Conservation (phyloP, 2,888 invertebrate genomes). For the Yponomeuta cagnagella region DNA sequence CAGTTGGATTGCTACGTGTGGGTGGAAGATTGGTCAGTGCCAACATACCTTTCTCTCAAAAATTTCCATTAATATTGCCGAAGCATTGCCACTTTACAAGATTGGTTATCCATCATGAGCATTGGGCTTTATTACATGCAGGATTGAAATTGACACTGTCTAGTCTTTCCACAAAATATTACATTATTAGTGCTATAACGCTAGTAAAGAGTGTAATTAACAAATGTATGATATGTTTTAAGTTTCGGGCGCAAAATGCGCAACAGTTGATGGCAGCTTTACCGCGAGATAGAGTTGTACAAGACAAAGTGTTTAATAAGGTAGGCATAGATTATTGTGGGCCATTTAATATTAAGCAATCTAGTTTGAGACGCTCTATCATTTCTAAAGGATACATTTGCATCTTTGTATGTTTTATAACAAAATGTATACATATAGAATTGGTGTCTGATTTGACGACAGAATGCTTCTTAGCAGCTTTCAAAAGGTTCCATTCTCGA, state of each 20-base stretch:
- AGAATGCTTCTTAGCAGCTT: constrained; percentile 9
- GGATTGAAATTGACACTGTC: too few relatives aligned
- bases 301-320: constrained; percentile 11
- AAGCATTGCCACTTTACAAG: too few relatives aligned
- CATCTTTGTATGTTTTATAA: constrained; percentile 16
- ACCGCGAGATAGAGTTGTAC: constrained; percentile 14
- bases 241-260: neutral
- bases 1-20: too few relatives aligned
- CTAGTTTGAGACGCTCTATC: constrained; percentile 5
- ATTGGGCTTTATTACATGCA: too few relatives aligned
- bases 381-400: constrained; percentile 16
- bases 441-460: constrained; percentile 8
- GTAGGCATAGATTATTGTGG: constrained; percentile 18
- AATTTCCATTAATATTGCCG: too few relatives aligned
- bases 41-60: too few relatives aligned
- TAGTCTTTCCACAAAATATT: too few relatives aligned
- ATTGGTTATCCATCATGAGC: too few relatives aligned
- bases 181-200: too few relatives aligned
- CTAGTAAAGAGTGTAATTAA: too few relatives aligned
- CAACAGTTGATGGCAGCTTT: constrained; percentile 16
- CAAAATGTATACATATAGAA: constrained; percentile 12
- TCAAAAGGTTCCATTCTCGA: neutral
- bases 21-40: too few relatives aligned
- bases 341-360: constrained; percentile 17
- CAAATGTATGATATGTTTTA: too few relatives aligned